Conservation (phyloP, 2,888 invertebrate genomes). For the Sipha maydis region DNA sequence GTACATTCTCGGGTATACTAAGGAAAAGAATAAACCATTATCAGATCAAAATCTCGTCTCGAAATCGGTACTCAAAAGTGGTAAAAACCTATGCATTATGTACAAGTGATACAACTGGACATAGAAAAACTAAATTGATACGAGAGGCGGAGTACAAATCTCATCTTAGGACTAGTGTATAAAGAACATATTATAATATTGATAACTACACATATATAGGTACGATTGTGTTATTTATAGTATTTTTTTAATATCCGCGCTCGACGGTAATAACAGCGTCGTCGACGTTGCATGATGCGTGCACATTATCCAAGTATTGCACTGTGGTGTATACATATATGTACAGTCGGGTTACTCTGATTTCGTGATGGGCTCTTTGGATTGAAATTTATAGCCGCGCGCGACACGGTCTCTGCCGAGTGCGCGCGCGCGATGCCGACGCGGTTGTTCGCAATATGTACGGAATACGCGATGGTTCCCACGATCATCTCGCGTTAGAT, state of each 20-base stretch:
- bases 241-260: neutral
- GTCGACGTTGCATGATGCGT: neutral
- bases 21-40: too few species aligned
- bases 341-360: neutral
- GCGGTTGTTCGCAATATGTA: neutral
- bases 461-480: constrained; percentile 32
- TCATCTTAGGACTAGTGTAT: neutral
- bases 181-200: too few species aligned
- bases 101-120: neutral
- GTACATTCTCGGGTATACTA: too few species aligned
- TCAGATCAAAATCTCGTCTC: too few species aligned
- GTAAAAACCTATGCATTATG: neutral
- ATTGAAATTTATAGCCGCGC: constrained; percentile 54
- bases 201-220: too few species aligned
- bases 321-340: neutral
- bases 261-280: neutral
- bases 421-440: neutral
- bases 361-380: constrained; percentile 50
- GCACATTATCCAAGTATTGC: neutral
- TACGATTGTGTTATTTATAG: neutral
- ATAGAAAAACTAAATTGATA: neutral
- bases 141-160: neutral
- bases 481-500: constrained; percentile 59
- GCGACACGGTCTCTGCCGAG: neutral
- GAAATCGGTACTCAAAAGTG: too few species aligned